A percentile compares a stretch with the other conserved stretches of the same genome.
Evolutionary conservation across 2,888 invertebrate genomes (phyloP).

Genomic region (Agonopterix alstromeriana): DNA sequence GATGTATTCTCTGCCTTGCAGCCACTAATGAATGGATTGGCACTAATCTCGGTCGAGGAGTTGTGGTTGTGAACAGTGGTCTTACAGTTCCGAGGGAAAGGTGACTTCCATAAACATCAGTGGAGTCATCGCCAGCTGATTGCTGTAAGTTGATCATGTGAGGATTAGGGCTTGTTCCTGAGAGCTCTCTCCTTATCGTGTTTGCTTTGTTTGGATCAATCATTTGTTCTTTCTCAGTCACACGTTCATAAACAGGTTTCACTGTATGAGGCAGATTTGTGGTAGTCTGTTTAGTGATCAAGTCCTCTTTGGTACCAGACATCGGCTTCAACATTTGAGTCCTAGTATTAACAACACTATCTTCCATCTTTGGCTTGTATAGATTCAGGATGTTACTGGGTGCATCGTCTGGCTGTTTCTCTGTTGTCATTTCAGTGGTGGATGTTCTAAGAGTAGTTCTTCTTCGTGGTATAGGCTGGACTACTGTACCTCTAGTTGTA

Average conservation of each 20-base stretch:
- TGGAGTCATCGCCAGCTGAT: constrained; percentile 79
- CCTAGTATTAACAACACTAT: constrained; percentile 35
- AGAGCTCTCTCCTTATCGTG: constrained; percentile 78
- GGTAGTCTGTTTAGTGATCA: constrained; percentile 58
- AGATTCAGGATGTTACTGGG: constrained; percentile 49
- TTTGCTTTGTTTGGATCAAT: constrained; percentile 70
- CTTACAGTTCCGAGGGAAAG: constrained; percentile 79
- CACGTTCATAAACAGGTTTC: constrained; percentile 75
- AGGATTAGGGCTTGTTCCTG: constrained; percentile 73
- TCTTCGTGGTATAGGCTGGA: constrained; percentile 80
- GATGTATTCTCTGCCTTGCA: constrained; percentile 64
- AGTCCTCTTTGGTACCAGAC: constrained; percentile 48
- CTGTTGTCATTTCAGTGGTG: constrained; percentile 40
- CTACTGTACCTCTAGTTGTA: constrained; percentile 77
- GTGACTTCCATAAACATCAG: constrained; percentile 82
- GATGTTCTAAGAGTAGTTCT: constrained; percentile 45
- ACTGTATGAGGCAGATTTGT: constrained; percentile 51
- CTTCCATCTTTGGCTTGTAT: constrained; percentile 51
- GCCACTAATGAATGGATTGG: constrained; percentile 70
- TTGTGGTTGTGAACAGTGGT: constrained; percentile 82
- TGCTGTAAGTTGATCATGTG: constrained; percentile 77
- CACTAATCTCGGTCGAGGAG: constrained; percentile 72
- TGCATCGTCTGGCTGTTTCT: constrained; percentile 45
- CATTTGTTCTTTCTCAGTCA: constrained; percentile 55
- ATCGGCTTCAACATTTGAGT: constrained; percentile 56